phyloP scores from a whole-genome alignment of 2,797 vertebrate species.

The Pseudomugil gertrudae region DNA sequence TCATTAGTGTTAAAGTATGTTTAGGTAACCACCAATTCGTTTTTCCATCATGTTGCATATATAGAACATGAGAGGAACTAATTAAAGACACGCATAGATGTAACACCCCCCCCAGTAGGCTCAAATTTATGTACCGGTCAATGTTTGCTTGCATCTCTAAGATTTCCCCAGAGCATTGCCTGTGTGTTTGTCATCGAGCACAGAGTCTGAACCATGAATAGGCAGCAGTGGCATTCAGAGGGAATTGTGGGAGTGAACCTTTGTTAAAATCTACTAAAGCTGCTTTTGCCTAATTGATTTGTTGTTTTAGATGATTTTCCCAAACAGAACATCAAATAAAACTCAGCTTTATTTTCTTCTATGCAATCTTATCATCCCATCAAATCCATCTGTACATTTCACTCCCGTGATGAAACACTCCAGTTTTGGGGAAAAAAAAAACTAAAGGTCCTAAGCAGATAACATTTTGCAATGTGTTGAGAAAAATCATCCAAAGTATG shows the following conservation, averaged over 20 bases:
- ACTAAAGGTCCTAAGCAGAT: slow-evolving; percentile 46
- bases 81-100: slow-evolving; percentile 26
- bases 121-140: slow-evolving; percentile 31
- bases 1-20: slow-evolving; percentile 45
- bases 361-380: slow-evolving; percentile 52
- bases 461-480: slow-evolving; percentile 27
- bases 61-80: slow-evolving; percentile 32
- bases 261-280: slow-evolving; percentile 31
- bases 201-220: slow-evolving; percentile 46
- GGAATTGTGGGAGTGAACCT: slow-evolving; percentile 63
- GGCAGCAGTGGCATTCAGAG: slow-evolving; percentile 64
- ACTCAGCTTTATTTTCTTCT: slow-evolving; percentile 46
- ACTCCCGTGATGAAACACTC: slow-evolving; percentile 80
- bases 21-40: slow-evolving; percentile 39
- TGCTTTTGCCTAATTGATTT: slow-evolving; percentile 46
- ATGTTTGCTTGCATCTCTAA: slow-evolving; percentile 49
- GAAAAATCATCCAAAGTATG: slow-evolving; percentile 21
- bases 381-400: slow-evolving; percentile 50
- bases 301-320: slow-evolving; percentile 4
- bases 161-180: slow-evolving; percentile 36
- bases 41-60: slow-evolving; percentile 31
- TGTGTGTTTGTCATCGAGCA: slow-evolving; percentile 35
- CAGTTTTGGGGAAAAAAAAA: slow-evolving; percentile 48
- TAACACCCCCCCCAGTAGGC: slow-evolving; percentile 18
- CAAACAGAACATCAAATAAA: slow-evolving; percentile 12